Base-by-base conservation (phyloP, 1,140 invertebrate genomes). In the Ephestia elutella region DNA sequence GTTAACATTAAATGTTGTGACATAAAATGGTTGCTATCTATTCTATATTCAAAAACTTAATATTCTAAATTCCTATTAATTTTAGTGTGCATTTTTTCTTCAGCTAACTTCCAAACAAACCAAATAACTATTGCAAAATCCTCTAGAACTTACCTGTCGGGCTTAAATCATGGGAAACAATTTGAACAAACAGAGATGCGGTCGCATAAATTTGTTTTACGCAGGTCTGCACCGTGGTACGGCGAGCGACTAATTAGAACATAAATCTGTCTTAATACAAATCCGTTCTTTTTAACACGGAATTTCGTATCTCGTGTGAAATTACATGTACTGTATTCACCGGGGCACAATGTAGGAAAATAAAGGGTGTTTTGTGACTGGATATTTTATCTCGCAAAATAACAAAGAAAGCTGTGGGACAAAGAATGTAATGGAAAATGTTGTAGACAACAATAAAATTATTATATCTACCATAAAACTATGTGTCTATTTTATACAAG, bases 261-360 rank as follows among this genome's bases (percentile, higher is more conserved):
- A 78, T 80, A 80, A 80, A 80, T 80, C 74, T 79, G 65, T 72
- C 70, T 76, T 74, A 68, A 78, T 72, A 74, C 66, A 71, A 75
- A 80, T 69, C 65, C 68, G 55, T 69, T 73, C 71, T 71, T 75
- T 75, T 75, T 68, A 67, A 59, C 59, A 65, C 56, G 57, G 54
- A 64, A 63, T 65, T 69, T 57, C 48, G 38, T 44, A 44, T 44
- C 38, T 44, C 38, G 38, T 44, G 38, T 44, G 38, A 44, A 44
- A 44, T 44, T 44, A 17, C 38, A 44, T 44, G 38, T 17, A 44
- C 38, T n/a, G 38, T 0, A 15, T 44, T 15, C 38, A 44, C 5
- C 2, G 13, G 32, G 11, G 13, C 13, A 44, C 5, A 15, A 13
- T 35, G 32, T 35, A 5, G 9, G 32, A 35, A 35, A 10, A 35